Evolutionary conservation across 2,888 invertebrate genomes (phyloP), one percentile per base, ranked within the genome.

Genomic region (Dascillus cervinus): DNA sequence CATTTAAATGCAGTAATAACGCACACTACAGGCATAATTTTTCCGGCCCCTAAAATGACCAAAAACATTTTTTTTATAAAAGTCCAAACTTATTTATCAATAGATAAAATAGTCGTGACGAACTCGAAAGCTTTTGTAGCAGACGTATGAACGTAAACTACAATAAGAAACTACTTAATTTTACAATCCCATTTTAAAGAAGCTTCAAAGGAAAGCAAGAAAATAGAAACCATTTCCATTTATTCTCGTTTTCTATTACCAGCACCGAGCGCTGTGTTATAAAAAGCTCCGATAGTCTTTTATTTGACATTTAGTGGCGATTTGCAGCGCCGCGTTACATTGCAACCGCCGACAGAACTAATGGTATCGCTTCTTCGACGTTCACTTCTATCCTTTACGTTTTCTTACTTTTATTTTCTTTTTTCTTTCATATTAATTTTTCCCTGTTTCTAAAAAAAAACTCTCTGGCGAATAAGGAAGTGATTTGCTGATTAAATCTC

Each of bases 291-390:
- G 52, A 56, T 56, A 55, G 55, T 49, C 56, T 55, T 58, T 59
- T 59, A 58, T 59, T 55, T 58, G 59, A 59, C 58, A 49, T 59
- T 59, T 59, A 57, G 56, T 54, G 53, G 55, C 55, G 52, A 53
- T 55, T 54, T 53, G 49, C 52, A 49, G 50, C 53, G 50, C 46
- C 45, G 43, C 51, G 43, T 36, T 39, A 40, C 50, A 33, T 41
- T 43, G 40, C 43, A 47, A 44, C 46, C 43, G 44, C 43, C 47
- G 40, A 43, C 49, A 41, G 46, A 52, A 54, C 49, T 54, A 49
- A 50, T 50, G 51, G 46, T 53, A 54, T 49, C 51, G 51, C 46
- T 41, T 43, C 46, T 44, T 41, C 39, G 46, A 46, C 43, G 42
- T 45, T 35, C 30, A 34, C 40, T 37, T 40, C 34, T 39, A n/a